A percentile compares a stretch with the other conserved stretches of the same genome.
phyloP scores from a whole-genome alignment of 2,797 vertebrate species.

The Aplochiton taeniatus region DNA sequence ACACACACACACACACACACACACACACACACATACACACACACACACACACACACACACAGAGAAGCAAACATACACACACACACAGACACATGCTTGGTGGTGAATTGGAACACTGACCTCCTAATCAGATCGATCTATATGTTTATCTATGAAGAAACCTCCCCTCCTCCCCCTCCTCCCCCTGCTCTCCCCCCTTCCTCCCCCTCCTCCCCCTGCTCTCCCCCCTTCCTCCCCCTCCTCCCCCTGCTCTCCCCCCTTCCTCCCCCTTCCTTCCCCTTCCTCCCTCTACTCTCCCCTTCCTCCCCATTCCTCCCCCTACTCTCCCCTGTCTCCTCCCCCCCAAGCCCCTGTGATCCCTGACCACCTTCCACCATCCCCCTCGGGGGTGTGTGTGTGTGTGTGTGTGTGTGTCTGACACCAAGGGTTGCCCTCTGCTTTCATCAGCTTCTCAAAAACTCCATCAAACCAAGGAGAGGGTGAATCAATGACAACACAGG shows the following conservation, averaged over 20 bases:
- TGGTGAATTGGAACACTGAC: conserved; percentile 8
- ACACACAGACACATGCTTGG: background rate
- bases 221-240: conserved; percentile 27
- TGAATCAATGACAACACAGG: background rate
- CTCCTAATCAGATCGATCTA: too few relatives aligned
- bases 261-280: conserved; percentile 18
- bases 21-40: too few relatives aligned
- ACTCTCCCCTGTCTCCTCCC: background rate
- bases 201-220: background rate
- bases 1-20: too few relatives aligned
- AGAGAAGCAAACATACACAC: background rate
- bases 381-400: background rate
- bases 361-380: too few relatives aligned
- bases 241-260: conserved; percentile 29
- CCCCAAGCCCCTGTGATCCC: too few relatives aligned
- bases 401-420: conserved; percentile 8
- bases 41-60: too few relatives aligned
- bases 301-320: conserved; percentile 39
- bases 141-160: too few relatives aligned
- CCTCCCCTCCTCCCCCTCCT: conserved; percentile 9
- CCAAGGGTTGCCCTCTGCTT: conserved; percentile 14
- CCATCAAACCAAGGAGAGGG: conserved; percentile 1
- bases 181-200: background rate
- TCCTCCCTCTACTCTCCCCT: conserved; percentile 20
- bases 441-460: background rate